phyloP scores from a whole-genome alignment of 2,888 invertebrate species.

The Euproctis similis region DNA sequence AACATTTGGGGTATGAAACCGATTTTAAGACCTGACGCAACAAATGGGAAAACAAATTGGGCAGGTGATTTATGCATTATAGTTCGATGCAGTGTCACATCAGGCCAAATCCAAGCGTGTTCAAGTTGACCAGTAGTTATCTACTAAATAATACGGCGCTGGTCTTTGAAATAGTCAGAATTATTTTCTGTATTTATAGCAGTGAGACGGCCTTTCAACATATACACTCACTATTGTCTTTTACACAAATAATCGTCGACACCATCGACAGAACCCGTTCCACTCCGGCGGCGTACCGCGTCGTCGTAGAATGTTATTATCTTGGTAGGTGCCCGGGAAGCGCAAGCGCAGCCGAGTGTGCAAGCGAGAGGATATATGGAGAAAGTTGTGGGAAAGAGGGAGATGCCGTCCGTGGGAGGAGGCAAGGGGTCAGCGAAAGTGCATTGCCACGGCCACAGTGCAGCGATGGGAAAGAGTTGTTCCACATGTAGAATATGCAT shows the following conservation, averaged over 20 bases:
- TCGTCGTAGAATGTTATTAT: constrained; percentile 73
- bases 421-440: constrained; percentile 74
- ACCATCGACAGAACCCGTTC: constrained; percentile 74
- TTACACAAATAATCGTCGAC: constrained; percentile 65
- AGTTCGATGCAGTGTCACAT: too few relatives aligned
- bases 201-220: constrained; percentile 38
- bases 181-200: too few relatives aligned
- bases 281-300: constrained; percentile 68
- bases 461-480: constrained; percentile 68
- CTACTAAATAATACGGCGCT: too few relatives aligned
- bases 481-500: constrained; percentile 53
- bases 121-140: too few relatives aligned
- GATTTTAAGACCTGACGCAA: too few relatives aligned
- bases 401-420: constrained; percentile 60
- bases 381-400: constrained; percentile 52
- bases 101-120: too few relatives aligned
- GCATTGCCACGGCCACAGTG: constrained; percentile 70
- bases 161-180: too few relatives aligned
- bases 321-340: constrained; percentile 60
- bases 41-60: too few relatives aligned
- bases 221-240: constrained; percentile 59
- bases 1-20: too few relatives aligned
- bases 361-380: constrained; percentile 45
- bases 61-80: too few relatives aligned
- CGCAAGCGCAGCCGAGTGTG: constrained; percentile 60